These are phyloP conservation scores for Neodiprion lecontei DNA, from an alignment of 1,140 invertebrate genomes.

Conservation along the genomic window DNA sequence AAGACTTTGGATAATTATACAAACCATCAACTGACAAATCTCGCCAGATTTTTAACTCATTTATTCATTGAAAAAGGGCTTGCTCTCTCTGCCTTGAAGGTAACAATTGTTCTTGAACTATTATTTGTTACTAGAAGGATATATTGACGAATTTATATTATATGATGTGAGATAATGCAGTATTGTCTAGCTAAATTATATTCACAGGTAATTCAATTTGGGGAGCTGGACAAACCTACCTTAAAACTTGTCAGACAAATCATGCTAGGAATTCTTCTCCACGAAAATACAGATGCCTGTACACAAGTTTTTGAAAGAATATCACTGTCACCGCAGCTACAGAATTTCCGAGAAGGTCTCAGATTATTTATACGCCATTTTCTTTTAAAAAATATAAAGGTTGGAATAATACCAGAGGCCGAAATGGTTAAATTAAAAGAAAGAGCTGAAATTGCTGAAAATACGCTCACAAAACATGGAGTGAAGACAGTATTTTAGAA, in stretches of 20 bases:
- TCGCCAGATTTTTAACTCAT: slow-evolving; percentile 81
- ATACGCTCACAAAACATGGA: slow-evolving; percentile 57
- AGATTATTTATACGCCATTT: slow-evolving; percentile 83
- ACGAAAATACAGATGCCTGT: slow-evolving; percentile 64
- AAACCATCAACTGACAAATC: slow-evolving; percentile 72
- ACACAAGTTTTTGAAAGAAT: slow-evolving; percentile 73
- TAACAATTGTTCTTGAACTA: slow-evolving; percentile 52
- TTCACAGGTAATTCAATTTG: slow-evolving; percentile 79
- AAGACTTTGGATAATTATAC: slow-evolving; percentile 77
- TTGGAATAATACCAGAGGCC: slow-evolving; percentile 57
- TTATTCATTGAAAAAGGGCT: slow-evolving; percentile 82
- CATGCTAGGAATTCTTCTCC: slow-evolving; percentile 73
- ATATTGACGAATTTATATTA: slow-evolving; percentile 5
- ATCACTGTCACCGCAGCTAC: slow-evolving; percentile 70
- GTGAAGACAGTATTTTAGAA: slow-evolving; percentile 44
- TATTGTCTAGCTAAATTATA: slow-evolving; percentile 14
- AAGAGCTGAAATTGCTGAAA: slow-evolving; percentile 64
- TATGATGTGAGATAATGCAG: slow-evolving; percentile 10
- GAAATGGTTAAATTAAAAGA: slow-evolving; percentile 63
- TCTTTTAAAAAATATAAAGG: slow-evolving; percentile 70
- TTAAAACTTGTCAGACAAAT: slow-evolving; percentile 76
- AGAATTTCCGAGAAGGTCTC: slow-evolving; percentile 77
- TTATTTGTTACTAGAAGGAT: slow-evolving; percentile 21
- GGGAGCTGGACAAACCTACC: slow-evolving; percentile 75
- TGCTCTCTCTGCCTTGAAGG: slow-evolving; percentile 86